Base-by-base conservation (phyloP, 2,888 invertebrate species). In the Phragmatobia fuliginosa region DNA sequence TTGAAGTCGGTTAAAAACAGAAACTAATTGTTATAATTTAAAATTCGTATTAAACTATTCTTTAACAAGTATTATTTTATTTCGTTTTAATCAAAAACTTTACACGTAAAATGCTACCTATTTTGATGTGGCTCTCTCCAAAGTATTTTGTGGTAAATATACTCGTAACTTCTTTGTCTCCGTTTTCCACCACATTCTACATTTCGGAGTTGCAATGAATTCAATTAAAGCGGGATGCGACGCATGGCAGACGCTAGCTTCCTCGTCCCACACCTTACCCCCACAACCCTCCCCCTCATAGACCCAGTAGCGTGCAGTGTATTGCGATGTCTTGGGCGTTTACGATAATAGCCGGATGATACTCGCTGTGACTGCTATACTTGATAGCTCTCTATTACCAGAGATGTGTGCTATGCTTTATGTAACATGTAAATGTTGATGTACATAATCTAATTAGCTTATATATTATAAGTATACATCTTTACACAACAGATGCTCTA, bases 201-300 rank as follows among this genome's bases (percentile, higher is more conserved):
- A 75, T 83, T 82, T 83, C 69, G 80, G 79, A 79, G 76, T 76
- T 79, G 77, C 82, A 83, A 80, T 80, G 81, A 83, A 86, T 86
- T 85, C 85, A 86, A 87, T 87, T 87, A 87, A 82, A 81, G 76
- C 74, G 71, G 75, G 76, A 77, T 79, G 79, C 71, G 70, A 75
- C 70, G 76, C 78, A 68, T 64, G 70, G 67, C 61, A 66, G 71
- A 62, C 62, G 41, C 66, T 58, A 14, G 67, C 31, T 14, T 14
- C 5, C 58, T 28, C 31, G 45, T 18, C 21, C 56, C 31, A 45
- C 10, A 31, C 14, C 31, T 14, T 6, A 63, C 68, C n/a, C 62
- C 41, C 0, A n/a, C 31, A 52, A 10, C 11, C 52, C 25, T 25
- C 49, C 52, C 25, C 11, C 52, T 25, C 10, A 21, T 56, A 28